Base-by-base conservation (phyloP, 1,140 invertebrate genomes). In the Sesamia nonagrioides region DNA sequence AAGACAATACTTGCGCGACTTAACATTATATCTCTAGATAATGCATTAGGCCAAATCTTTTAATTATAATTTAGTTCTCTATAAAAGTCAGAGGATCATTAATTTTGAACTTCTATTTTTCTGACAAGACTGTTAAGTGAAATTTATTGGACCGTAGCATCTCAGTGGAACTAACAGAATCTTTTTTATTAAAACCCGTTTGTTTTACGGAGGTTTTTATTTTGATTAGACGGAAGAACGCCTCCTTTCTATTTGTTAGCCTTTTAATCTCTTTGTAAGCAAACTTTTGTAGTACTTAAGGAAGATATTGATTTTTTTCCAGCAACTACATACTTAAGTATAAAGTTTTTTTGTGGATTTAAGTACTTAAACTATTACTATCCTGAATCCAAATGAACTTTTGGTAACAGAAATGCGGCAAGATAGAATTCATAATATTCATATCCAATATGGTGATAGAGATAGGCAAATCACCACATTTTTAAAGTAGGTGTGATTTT, bases 41-140 rank as follows among this genome's bases (percentile, higher is more conserved):
- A 61, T n/a, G 11, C 18, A 50, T 69, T 48, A 27, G 9, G 8
- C 13, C n/a, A 18, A 15, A 58, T 27, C 9, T 18, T 71, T 37
- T 54, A 71, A 71, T 71, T 37, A 71, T 71, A 33, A 71, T 71
- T 40, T n/a, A 71, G 15, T 54, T 52, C 8, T 1, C 7, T 6
- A 6, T n/a, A n/a, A 37, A 11, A 54, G 27, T 4, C 0, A 17
- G 6, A 54, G n/a, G 42, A 69, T 54, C 68, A 71, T 71, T 71
- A 71, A 71, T 71, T 71, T 71, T 37, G 27, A 71, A 54, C 48
- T 54, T 33, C n/a, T 48, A 52, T 71, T 45, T 17, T 60, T 60
- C 56, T 35, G 3, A 21, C n/a, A 21, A 18, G 37, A 42, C 21
- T 33, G 54, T 18, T 69, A 68, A 68, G 63, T 68, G 66, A 69